Base-by-base conservation (phyloP, 64 coral and sea anemone genomes). In the Platygyra sinensis region DNA sequence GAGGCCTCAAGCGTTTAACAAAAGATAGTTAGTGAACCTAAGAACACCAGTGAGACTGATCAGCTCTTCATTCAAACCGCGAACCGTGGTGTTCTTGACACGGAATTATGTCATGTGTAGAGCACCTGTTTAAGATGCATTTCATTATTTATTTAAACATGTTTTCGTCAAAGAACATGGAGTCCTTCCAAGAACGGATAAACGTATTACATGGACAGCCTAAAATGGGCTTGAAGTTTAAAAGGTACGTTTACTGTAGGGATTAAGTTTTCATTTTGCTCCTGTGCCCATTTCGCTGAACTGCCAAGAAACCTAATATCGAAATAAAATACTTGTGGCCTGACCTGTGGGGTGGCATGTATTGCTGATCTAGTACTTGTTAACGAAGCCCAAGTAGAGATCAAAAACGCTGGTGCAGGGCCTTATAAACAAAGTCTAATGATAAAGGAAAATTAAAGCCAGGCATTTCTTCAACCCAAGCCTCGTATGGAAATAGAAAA, bases 61-160 rank as follows among this genome's bases (percentile, higher is more conserved):
- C n/a, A 25, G 30, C 42, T 62, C 18, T 16, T 81, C 17, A 62
- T 57, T 33, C 18, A 63, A 63, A 49, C 30, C 1, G 6, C 67
- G 30, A 71, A 85, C 57, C 80, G 80, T 85, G 20, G 14, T 60
- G 15, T 51, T 72, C 10, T 85, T 39, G 24, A 69, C 30, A n/a
- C 63, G 19, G n/a, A 71, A 42, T 72, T 85, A 85, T 71, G 81
- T 85, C 62, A 85, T 85, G 33, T n/a, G 38, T 85, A 85, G 63
- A 85, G 36, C 62, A 85, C 81, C 81, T 85, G 81, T 16, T 17
- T 38, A 20, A 50, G 15, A 32, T 27, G 32, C 24, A 67, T 32
- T 49, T 69, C 63, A 85, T 85, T 22, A 85, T 71, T 85, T 46
- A 85, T 64, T 67, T 19, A 31, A 61, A 5, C 30, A n/a, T 49